Evolutionary conservation across 2,113 vertebrate genomes (phyloP).

Genomic region (Peromyscus polionotus): DNA sequence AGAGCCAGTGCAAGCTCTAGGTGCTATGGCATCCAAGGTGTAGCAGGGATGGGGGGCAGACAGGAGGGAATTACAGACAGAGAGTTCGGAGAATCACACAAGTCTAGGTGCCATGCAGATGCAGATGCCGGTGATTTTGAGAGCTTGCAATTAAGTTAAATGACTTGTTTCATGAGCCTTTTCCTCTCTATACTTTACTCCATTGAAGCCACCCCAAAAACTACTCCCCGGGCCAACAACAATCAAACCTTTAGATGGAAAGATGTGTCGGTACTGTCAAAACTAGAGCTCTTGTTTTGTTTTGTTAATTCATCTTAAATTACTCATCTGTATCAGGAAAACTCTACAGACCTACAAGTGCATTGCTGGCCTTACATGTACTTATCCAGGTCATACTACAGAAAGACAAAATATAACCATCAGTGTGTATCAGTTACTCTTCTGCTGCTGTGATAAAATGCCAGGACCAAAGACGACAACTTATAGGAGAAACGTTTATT

Average conservation of each 20-base stretch:
- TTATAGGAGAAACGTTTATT: background rate
- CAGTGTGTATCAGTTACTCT: background rate
- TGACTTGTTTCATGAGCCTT: background rate
- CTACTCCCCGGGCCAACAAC: background rate
- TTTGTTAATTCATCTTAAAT: background rate
- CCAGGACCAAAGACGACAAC: background rate
- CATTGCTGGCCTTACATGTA: background rate
- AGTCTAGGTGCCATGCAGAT: background rate
- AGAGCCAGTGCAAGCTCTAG: background rate
- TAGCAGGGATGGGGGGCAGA: background rate
- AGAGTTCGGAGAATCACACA: background rate
- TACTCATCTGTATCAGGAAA: conserved; percentile 7
- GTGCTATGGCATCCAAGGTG: background rate
- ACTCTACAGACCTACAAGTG: background rate
- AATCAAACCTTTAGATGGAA: background rate
- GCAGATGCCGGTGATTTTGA: background rate
- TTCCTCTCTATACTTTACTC: background rate
- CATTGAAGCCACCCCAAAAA: background rate
- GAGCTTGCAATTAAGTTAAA: background rate
- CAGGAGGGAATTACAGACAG: background rate
- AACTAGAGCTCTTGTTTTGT: background rate
- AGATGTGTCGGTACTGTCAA: background rate
- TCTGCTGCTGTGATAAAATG: background rate
- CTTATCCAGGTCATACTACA: background rate
- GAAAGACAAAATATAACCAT: background rate